phyloP scores from a whole-genome alignment of 2,888 invertebrate species.

The Apamea epomidion region DNA sequence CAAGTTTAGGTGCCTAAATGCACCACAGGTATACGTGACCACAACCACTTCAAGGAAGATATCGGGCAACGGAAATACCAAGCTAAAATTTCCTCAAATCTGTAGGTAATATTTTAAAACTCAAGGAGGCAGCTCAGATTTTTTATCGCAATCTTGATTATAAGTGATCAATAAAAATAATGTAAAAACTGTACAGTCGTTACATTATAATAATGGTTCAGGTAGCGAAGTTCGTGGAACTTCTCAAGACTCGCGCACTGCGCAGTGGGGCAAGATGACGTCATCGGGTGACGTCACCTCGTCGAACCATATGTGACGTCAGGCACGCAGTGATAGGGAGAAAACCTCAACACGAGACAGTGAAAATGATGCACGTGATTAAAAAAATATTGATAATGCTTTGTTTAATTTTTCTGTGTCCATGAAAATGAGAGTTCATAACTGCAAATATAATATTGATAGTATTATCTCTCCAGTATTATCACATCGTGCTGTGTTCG shows the following conservation, averaged over 20 bases:
- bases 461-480: slow-evolving; percentile 44
- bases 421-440: slow-evolving; percentile 19
- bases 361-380: slow-evolving; percentile 38
- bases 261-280: slow-evolving; percentile 75
- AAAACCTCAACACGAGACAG: slow-evolving; percentile 48
- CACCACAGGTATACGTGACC: slow-evolving; percentile 68
- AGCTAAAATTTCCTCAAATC: slow-evolving; percentile 45
- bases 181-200: slow-evolving; percentile 58
- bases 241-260: slow-evolving; percentile 73
- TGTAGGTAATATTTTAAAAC: slow-evolving; percentile 29
- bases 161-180: slow-evolving; percentile 55
- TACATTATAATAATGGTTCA: slow-evolving; percentile 65
- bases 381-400: slow-evolving; percentile 5
- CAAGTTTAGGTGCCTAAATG: slow-evolving; percentile 44
- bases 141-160: slow-evolving; percentile 34
- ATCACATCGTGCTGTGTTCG: slow-evolving; percentile 23
- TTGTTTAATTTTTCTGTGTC: slow-evolving; percentile 7
- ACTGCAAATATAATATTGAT: slow-evolving; percentile 19
- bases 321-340: slow-evolving; percentile 65
- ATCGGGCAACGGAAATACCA: slow-evolving; percentile 51
- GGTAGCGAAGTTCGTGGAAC: slow-evolving; percentile 74
- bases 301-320: slow-evolving; percentile 79
- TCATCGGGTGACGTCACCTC: slow-evolving; percentile 83
- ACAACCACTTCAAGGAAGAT: slow-evolving; percentile 46
- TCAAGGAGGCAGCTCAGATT: slow-evolving; percentile 6